Conservation (phyloP, 1,140 invertebrate genomes). For the Caerostris darwini region DNA sequence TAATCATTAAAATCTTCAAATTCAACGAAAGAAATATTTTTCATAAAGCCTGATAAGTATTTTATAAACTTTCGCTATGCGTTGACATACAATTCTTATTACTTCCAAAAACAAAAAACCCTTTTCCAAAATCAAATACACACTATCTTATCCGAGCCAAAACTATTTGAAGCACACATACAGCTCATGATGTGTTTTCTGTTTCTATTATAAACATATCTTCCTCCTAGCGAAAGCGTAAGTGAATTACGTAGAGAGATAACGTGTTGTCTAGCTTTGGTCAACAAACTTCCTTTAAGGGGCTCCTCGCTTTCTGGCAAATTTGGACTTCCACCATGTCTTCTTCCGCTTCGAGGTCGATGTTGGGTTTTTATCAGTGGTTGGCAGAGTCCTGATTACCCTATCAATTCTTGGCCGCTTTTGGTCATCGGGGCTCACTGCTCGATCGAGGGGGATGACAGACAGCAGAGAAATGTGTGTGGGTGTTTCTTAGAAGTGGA, state of each 20-base stretch:
- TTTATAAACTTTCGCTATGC: too few relatives aligned
- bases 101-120: too few relatives aligned
- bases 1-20: too few relatives aligned
- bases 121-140: too few relatives aligned
- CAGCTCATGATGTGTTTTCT: not conserved
- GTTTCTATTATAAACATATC: not conserved
- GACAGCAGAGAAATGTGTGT: not conserved
- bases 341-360: constrained; percentile 11
- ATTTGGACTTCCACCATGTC: not conserved
- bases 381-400: constrained; percentile 17
- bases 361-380: constrained; percentile 31
- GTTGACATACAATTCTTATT: too few relatives aligned
- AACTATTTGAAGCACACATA: too few relatives aligned
- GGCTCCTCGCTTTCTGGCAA: constrained; percentile 42
- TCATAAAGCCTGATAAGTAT: too few relatives aligned
- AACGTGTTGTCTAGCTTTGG: constrained; percentile 8
- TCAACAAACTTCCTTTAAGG: constrained; percentile 25
- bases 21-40: too few relatives aligned
- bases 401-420: not conserved
- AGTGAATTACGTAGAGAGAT: not conserved
- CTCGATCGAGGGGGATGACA: not conserved
- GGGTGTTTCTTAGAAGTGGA: not conserved
- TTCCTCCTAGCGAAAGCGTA: not conserved
- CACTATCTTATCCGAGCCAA: too few relatives aligned
- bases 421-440: not conserved